These are phyloP conservation scores for Mus spicilegus DNA, from an alignment of 2,113 vertebrate species.

Conservation along the genomic window DNA sequence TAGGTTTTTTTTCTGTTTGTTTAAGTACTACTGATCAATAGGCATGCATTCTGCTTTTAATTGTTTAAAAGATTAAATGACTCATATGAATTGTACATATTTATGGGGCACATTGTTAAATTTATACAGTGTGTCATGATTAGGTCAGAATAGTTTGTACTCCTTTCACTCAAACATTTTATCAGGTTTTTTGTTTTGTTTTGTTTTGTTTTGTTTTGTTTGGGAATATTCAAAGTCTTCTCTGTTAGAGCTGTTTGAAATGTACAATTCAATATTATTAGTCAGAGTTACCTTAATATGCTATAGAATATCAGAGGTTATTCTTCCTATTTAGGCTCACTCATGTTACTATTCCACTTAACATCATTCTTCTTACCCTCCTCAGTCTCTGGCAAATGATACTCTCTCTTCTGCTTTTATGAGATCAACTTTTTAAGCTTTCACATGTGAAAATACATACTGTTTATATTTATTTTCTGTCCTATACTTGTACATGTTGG, in stretches of 20 bases:
- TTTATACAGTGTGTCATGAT: neutral
- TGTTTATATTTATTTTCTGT: neutral
- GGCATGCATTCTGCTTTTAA: neutral
- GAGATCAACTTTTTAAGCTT: neutral
- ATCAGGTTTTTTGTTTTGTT: neutral
- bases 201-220: neutral
- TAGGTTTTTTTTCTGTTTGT: neutral
- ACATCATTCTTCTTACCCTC: neutral
- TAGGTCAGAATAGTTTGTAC: neutral
- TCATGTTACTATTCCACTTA: neutral
- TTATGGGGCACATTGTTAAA: neutral
- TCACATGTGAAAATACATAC: neutral
- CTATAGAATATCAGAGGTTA: neutral
- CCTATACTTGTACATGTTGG: neutral
- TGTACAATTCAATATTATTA: neutral
- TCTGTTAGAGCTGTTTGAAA: neutral
- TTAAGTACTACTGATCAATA: neutral
- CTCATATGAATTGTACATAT: neutral
- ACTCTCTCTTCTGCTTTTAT: neutral
- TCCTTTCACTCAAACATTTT: neutral
- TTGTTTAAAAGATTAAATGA: neutral
- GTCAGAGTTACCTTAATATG: neutral
- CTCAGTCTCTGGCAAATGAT: neutral
- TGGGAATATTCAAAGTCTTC: neutral
- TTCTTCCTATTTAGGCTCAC: neutral